Evolutionary conservation across 2,888 invertebrate species (phyloP).

Genomic region (Bembecia ichneumoniformis): DNA sequence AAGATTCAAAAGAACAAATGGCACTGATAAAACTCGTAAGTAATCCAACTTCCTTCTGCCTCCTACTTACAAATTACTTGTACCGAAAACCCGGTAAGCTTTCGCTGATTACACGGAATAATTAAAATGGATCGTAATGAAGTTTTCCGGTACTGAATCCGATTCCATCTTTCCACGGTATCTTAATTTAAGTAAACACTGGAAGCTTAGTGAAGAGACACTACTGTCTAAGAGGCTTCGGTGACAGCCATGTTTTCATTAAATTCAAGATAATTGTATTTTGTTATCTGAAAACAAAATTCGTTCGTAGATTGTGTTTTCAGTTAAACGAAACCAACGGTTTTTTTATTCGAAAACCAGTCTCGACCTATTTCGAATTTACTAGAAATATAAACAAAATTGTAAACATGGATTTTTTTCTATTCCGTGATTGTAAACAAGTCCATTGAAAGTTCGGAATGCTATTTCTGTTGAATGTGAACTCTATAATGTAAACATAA

Average conservation of each 20-base stretch:
- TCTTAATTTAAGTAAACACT: conserved; percentile 65
- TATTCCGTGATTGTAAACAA: too few relatives aligned
- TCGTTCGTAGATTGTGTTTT: too few relatives aligned
- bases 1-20: neutral
- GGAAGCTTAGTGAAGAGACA: conserved; percentile 46
- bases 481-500: too few relatives aligned
- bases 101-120: conserved; percentile 15
- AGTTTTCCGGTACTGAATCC: conserved; percentile 22
- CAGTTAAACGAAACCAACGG: too few relatives aligned
- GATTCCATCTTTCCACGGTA: conserved; percentile 31
- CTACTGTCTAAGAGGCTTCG: conserved; percentile 41
- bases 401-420: too few relatives aligned
- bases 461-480: too few relatives aligned
- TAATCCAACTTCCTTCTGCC: neutral
- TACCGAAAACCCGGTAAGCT: conserved; percentile 8
- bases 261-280: conserved; percentile 42
- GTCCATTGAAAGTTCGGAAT: too few relatives aligned
- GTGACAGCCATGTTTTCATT: conserved; percentile 40
- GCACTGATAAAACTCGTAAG: neutral
- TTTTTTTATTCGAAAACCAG: neutral
- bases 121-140: conserved; percentile 26
- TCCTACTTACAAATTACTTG: conserved; percentile 3
- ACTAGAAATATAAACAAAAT: too few relatives aligned
- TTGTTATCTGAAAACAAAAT: conserved; percentile 5
- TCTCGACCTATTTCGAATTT: neutral